Conservation (phyloP, 2,113 vertebrate species). For the Pollachius pollachius region DNA sequence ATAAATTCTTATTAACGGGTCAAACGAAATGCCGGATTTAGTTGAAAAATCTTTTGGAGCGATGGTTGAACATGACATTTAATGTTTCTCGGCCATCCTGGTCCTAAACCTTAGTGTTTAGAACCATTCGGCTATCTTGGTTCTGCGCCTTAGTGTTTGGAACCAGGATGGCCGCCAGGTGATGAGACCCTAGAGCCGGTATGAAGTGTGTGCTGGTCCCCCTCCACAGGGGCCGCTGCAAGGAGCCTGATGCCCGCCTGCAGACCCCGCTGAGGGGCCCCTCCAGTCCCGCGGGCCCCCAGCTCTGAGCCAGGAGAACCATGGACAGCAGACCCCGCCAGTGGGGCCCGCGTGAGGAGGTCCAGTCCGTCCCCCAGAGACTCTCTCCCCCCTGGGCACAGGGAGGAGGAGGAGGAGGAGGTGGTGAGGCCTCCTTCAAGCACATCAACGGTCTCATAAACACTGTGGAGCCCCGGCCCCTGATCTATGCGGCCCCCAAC, state of each 20-base stretch:
- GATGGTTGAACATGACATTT: too few relatives aligned
- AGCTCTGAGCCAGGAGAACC: conserved; percentile 46
- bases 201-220: too few relatives aligned
- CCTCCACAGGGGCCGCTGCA: conserved; percentile 31
- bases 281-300: conserved; percentile 21
- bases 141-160: too few relatives aligned
- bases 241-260: conserved; percentile 38
- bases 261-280: conserved; percentile 39
- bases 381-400: background rate
- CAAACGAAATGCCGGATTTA: too few relatives aligned
- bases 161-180: too few relatives aligned
- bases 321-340: conserved; percentile 4
- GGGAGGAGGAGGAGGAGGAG: conserved; percentile 32
- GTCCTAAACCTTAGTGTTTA: too few relatives aligned
- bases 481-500: conserved; percentile 82
- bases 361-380: conserved; percentile 45
- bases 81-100: too few relatives aligned
- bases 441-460: conserved; percentile 87
- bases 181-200: too few relatives aligned
- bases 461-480: conserved; percentile 78
- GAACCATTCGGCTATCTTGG: too few relatives aligned
- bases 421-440: conserved; percentile 51
- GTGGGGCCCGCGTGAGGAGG: conserved; percentile 58
- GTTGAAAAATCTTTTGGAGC: too few relatives aligned
- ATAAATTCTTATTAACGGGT: too few relatives aligned